A percentile compares a stretch with the other conserved stretches of the same genome.
These are phyloP conservation scores for Minunthozetes semirufus DNA, from an alignment of 2,888 invertebrate genomes.

Conservation along the genomic window DNA sequence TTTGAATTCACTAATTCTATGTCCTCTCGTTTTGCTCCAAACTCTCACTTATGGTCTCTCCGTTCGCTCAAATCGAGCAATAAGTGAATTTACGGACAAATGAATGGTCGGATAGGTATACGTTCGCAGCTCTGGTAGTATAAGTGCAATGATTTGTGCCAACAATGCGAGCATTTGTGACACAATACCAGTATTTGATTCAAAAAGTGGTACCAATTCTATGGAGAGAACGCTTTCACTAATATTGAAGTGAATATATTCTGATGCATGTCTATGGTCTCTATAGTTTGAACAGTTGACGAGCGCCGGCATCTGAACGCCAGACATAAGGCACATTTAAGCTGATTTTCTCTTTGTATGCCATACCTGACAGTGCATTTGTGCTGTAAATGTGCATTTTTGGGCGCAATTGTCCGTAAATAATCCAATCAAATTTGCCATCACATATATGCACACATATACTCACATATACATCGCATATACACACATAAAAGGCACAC, in stretches of 20 bases:
- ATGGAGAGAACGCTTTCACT: neutral
- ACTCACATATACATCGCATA: too few species aligned
- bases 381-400: constrained; percentile 21
- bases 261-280: constrained; percentile 26
- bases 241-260: constrained; percentile 15
- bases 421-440: constrained; percentile 37
- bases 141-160: neutral
- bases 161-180: neutral
- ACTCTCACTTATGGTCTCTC: constrained; percentile 1
- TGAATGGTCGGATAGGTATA: constrained; percentile 9
- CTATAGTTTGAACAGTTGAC: neutral
- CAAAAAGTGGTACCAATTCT: constrained; percentile 9
- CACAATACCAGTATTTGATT: constrained; percentile 3
- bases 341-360: constrained; percentile 25
- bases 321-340: constrained; percentile 15
- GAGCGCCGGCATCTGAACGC: constrained; percentile 8
- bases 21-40: neutral
- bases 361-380: constrained; percentile 28
- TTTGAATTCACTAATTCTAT: constrained; percentile 1
- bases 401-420: constrained; percentile 36
- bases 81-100: neutral
- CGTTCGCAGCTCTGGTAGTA: neutral
- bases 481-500: constrained; percentile 5
- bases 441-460: too few species aligned
- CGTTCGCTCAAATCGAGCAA: constrained; percentile 16